These are phyloP conservation scores for Cyphomyrmex costatus DNA, from an alignment of 1,140 invertebrate species.

Conservation along the genomic window DNA sequence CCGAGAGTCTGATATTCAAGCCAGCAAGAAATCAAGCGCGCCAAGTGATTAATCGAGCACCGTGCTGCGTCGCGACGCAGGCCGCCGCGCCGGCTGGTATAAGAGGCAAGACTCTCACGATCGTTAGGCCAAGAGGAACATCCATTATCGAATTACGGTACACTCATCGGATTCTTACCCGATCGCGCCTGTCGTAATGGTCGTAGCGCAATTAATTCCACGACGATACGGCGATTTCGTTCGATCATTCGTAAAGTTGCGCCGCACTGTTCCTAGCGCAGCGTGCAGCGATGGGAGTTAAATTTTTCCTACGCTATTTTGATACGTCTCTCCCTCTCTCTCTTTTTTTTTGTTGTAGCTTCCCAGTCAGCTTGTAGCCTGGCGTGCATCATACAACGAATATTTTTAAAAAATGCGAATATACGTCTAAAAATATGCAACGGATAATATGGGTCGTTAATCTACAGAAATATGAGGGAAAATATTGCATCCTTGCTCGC, in stretches of 20 bases:
- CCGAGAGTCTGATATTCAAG: slow-evolving; percentile 9
- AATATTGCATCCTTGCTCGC: slow-evolving; percentile 7
- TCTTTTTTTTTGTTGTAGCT: neutral
- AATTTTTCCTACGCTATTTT: neutral
- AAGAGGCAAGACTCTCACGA: slow-evolving; percentile 24
- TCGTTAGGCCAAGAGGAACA: slow-evolving; percentile 30
- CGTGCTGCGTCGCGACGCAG: slow-evolving; percentile 4
- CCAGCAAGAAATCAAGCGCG: slow-evolving; percentile 47
- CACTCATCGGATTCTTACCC: slow-evolving; percentile 54
- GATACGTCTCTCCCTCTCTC: neutral
- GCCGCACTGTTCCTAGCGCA: neutral
- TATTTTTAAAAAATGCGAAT: neutral
- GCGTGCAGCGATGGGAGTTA: neutral
- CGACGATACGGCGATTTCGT: slow-evolving; percentile 30
- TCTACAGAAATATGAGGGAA: neutral
- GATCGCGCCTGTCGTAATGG: slow-evolving; percentile 34
- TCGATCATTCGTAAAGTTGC: slow-evolving; percentile 24
- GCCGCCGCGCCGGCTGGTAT: no score
- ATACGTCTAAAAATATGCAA: slow-evolving; percentile 15
- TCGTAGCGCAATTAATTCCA: slow-evolving; percentile 36
- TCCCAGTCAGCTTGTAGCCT: neutral
- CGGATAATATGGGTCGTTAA: neutral
- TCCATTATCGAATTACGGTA: slow-evolving; percentile 58
- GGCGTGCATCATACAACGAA: neutral
- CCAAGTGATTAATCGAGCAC: slow-evolving; percentile 47